phyloP scores from a whole-genome alignment of 2,113 vertebrate genomes.

The Uria aalge region DNA sequence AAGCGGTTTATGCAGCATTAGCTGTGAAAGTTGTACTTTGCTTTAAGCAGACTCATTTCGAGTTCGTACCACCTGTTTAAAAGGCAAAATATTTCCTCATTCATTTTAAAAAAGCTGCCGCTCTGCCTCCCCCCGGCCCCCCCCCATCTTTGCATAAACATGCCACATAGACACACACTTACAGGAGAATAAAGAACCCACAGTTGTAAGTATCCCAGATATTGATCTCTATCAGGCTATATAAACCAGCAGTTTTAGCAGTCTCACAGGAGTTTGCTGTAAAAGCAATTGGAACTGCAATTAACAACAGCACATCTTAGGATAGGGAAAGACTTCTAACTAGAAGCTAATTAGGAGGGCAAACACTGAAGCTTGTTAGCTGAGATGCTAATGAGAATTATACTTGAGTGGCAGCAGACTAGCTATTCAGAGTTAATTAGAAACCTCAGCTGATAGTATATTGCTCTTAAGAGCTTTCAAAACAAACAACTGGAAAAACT shows the following conservation, averaged over 20 bases:
- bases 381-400: slow-evolving; percentile 70
- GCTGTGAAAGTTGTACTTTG: background rate
- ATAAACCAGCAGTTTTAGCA: slow-evolving; percentile 6
- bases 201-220: background rate
- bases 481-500: slow-evolving; percentile 60
- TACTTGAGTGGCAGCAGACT: slow-evolving; percentile 68
- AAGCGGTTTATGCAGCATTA: background rate
- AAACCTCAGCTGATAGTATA: slow-evolving; percentile 60
- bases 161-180: background rate
- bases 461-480: slow-evolving; percentile 66
- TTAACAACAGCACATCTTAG: slow-evolving; percentile 51
- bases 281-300: slow-evolving; percentile 57
- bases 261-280: slow-evolving; percentile 28
- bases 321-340: slow-evolving; percentile 47
- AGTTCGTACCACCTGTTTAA: background rate
- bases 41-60: background rate
- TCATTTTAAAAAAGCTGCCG: background rate
- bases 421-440: slow-evolving; percentile 69
- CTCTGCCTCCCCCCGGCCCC: background rate
- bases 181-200: background rate
- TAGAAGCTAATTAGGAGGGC: slow-evolving; percentile 67
- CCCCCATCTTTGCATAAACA: background rate
- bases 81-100: background rate
- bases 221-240: background rate
- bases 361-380: slow-evolving; percentile 68